A percentile compares a stretch with the other conserved stretches of the same genome.
These are phyloP conservation scores for Momotus momota DNA, from an alignment of 2,797 vertebrate species.

Conservation along the genomic window DNA sequence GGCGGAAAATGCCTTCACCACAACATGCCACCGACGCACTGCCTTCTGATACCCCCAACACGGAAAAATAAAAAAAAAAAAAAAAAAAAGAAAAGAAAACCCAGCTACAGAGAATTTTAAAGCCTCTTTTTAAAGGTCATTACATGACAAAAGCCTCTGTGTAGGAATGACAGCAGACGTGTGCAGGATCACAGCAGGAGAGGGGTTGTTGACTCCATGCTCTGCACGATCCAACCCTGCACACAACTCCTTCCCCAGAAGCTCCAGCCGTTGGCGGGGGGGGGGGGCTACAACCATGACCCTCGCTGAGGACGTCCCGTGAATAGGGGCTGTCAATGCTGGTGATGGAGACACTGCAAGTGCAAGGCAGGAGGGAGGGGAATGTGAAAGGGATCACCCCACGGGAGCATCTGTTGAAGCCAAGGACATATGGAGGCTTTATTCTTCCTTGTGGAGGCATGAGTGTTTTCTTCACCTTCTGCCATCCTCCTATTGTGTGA, in stretches of 20 bases:
- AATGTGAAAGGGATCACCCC: neutral
- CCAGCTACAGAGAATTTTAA: neutral
- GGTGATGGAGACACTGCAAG: neutral
- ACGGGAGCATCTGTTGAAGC: slow-evolving; percentile 80
- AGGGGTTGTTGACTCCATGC: neutral
- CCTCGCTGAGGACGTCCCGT: rapidly evolving
- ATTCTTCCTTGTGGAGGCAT: slow-evolving; percentile 77
- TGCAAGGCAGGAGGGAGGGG: neutral
- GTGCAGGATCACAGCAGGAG: neutral
- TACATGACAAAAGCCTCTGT: neutral
- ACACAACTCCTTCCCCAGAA: neutral
- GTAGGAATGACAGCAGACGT: neutral
- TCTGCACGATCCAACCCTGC: rapidly evolving
- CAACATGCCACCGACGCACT: neutral
- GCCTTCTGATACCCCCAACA: neutral
- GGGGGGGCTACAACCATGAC: too few species aligned
- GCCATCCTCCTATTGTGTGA: slow-evolving; percentile 32
- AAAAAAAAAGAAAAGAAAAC: neutral
- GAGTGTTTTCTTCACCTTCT: slow-evolving; percentile 75
- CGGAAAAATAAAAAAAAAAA: too few species aligned
- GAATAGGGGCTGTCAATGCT: neutral
- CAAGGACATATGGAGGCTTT: slow-evolving; percentile 81
- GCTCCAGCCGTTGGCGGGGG: neutral
- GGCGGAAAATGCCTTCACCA: neutral
- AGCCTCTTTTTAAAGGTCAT: neutral